Evolutionary conservation across 2,797 vertebrate species (phyloP).

Genomic region (Aplochiton taeniatus): DNA sequence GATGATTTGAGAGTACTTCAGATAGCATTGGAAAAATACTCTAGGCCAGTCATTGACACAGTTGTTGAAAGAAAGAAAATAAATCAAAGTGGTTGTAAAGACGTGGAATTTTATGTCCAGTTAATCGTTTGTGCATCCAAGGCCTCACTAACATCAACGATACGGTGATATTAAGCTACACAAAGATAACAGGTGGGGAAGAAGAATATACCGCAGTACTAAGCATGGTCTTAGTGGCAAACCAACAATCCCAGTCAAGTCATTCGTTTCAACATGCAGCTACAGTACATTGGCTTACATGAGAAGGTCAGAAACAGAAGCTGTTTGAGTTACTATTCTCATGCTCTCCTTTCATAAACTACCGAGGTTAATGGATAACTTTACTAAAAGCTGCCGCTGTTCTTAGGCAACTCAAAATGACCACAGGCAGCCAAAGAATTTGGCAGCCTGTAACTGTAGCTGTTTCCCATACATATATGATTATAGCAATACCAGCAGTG

Average conservation of each 20-base stretch:
- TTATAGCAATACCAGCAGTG: slow-evolving; percentile 75
- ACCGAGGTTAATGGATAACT: slow-evolving; percentile 76
- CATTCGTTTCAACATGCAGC: too few species aligned
- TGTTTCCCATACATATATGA: slow-evolving; percentile 80
- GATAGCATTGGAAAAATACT: slow-evolving; percentile 20
- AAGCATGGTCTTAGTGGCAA: too few species aligned
- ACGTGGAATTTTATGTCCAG: background rate
- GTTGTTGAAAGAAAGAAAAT: slow-evolving; percentile 10
- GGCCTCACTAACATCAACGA: background rate
- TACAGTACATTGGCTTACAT: background rate
- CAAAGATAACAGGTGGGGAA: background rate
- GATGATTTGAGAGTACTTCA: slow-evolving; percentile 6
- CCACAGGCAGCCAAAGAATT: slow-evolving; percentile 77
- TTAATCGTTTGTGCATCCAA: slow-evolving; percentile 13
- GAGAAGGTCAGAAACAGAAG: slow-evolving; percentile 40
- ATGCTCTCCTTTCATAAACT: slow-evolving; percentile 36
- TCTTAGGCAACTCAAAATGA: slow-evolving; percentile 73
- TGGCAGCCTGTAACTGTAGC: slow-evolving; percentile 71
- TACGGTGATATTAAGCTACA: background rate
- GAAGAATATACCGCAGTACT: background rate
- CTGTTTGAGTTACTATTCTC: slow-evolving; percentile 41
- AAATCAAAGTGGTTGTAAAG: slow-evolving; percentile 24
- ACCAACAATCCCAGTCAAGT: too few species aligned
- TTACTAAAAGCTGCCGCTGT: slow-evolving; percentile 69
- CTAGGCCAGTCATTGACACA: background rate